A percentile compares a stretch with the other conserved stretches of the same genome.
Evolutionary conservation across 2,888 invertebrate species (phyloP).

Genomic region (Corythucha ciliata): DNA sequence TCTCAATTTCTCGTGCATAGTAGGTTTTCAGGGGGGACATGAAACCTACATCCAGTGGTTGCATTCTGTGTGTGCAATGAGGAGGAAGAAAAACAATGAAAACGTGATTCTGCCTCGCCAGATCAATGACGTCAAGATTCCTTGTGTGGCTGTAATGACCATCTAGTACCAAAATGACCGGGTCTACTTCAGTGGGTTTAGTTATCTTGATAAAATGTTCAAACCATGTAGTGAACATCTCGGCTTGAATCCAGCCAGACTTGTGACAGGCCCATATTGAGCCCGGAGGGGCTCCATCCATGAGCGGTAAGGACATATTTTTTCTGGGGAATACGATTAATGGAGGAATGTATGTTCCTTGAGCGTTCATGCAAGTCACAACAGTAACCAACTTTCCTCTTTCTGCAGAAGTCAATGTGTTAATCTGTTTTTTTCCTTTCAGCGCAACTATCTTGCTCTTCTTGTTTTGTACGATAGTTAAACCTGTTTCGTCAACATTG

Average conservation of each 20-base stretch:
- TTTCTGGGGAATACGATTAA: constrained; percentile 39
- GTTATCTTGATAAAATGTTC: constrained; percentile 35
- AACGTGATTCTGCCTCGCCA: constrained; percentile 26
- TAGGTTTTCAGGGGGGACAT: constrained; percentile 28
- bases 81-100: constrained; percentile 29
- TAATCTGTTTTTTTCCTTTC: constrained; percentile 39
- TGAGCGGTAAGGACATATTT: constrained; percentile 37
- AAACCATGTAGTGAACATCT: constrained; percentile 38
- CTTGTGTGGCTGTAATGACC: constrained; percentile 29
- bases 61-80: constrained; percentile 27
- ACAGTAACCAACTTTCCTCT: constrained; percentile 38
- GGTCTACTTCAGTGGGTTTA: constrained; percentile 34
- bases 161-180: constrained; percentile 33
- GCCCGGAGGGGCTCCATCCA: constrained; percentile 38
- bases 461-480: constrained; percentile 38
- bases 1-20: constrained; percentile 25
- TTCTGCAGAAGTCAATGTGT: constrained; percentile 38
- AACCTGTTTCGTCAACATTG: constrained; percentile 40
- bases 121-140: constrained; percentile 28
- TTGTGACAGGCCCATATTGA: constrained; percentile 36
- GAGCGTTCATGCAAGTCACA: constrained; percentile 37
- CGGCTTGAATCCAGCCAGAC: constrained; percentile 38
- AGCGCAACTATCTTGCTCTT: constrained; percentile 36
- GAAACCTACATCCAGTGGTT: constrained; percentile 29
- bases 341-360: constrained; percentile 38